These are phyloP conservation scores for Lithophane leautieri DNA, from an alignment of 2,888 invertebrate genomes.

Conservation along the genomic window DNA sequence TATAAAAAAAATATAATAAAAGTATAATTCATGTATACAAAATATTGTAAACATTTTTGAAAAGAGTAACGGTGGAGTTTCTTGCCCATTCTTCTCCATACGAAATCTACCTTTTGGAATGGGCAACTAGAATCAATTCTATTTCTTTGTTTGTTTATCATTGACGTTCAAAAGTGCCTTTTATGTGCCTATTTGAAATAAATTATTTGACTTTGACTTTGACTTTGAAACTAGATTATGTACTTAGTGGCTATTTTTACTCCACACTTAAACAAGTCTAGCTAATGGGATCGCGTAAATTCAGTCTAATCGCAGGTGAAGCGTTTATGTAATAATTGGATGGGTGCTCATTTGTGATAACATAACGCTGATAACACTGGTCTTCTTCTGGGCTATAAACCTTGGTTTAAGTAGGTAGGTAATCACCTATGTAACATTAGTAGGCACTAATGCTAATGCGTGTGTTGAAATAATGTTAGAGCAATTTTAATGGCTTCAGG, in stretches of 20 bases:
- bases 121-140: too few relatives aligned
- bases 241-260: constrained; percentile 44
- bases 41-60: too few relatives aligned
- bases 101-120: too few relatives aligned
- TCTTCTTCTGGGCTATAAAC: constrained; percentile 39
- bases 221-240: neutral
- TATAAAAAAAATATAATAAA: too few relatives aligned
- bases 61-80: too few relatives aligned
- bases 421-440: constrained; percentile 31
- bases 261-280: constrained; percentile 31
- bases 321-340: constrained; percentile 59
- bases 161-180: too few relatives aligned
- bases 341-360: constrained; percentile 58
- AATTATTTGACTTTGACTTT: too few relatives aligned
- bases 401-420: constrained; percentile 37
- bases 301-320: constrained; percentile 55
- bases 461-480: constrained; percentile 20
- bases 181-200: too few relatives aligned
- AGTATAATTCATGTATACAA: too few relatives aligned
- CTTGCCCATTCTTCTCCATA: too few relatives aligned
- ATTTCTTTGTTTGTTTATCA: too few relatives aligned
- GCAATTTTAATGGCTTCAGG: constrained; percentile 22
- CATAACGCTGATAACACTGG: constrained; percentile 28
- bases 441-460: neutral
- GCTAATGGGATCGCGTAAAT: constrained; percentile 55